phyloP scores from a whole-genome alignment of 2,797 vertebrate genomes.

The Lepilemur septentrionalis region DNA sequence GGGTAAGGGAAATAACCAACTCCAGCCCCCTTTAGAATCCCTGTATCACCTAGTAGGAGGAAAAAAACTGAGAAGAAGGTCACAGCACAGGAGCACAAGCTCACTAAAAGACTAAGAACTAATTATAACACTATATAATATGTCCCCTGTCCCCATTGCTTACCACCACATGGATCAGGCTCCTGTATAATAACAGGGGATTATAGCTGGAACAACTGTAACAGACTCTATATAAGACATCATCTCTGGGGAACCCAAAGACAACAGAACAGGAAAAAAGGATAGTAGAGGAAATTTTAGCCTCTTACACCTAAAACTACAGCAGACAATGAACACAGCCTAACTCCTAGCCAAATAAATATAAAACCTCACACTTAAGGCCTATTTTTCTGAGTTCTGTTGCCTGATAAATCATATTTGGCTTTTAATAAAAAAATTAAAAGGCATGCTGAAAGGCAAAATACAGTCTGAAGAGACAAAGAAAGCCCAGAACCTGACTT shows the following conservation, averaged over 20 bases:
- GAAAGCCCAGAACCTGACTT: not conserved
- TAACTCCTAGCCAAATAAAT: not conserved
- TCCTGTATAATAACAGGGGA: not conserved
- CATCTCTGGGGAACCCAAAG: not conserved
- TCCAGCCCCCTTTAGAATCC: not conserved
- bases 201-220: not conserved
- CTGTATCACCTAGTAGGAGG: not conserved
- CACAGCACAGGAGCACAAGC: not conserved
- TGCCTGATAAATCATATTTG: not conserved
- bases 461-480: not conserved
- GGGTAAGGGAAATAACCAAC: not conserved
- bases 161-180: not conserved
- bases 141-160: not conserved
- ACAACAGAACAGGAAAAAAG: not conserved
- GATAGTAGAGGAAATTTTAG: not conserved
- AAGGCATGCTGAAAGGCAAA: not conserved
- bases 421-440: not conserved
- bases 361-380: not conserved
- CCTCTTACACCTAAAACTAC: not conserved
- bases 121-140: not conserved
- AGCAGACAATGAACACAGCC: not conserved
- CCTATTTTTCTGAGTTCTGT: not conserved
- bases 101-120: not conserved
- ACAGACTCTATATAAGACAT: not conserved
- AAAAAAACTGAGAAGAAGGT: not conserved